A percentile compares a stretch with the other conserved stretches of the same genome.
These are phyloP conservation scores for Semotilus atromaculatus DNA, from an alignment of 2,797 vertebrate genomes.

Conservation along the genomic window DNA sequence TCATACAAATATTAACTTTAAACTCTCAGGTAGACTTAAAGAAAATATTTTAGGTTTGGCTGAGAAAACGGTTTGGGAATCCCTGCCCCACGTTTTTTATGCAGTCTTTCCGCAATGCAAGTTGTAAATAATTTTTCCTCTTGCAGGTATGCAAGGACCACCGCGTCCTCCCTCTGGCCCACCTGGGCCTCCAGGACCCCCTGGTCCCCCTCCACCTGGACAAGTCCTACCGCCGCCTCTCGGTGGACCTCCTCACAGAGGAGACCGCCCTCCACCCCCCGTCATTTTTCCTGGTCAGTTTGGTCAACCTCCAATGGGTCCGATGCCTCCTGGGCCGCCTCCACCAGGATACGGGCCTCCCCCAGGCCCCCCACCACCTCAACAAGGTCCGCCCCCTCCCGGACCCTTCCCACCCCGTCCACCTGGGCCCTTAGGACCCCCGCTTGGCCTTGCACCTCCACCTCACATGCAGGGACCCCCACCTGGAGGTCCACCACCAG, in stretches of 20 bases:
- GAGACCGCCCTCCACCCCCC: conserved; percentile 95
- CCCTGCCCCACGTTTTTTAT: not conserved
- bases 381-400: conserved; percentile 88
- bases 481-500: conserved; percentile 95
- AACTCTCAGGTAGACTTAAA: not conserved
- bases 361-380: conserved; percentile 91
- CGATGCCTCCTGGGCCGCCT: conserved; percentile 89
- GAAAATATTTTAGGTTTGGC: not conserved
- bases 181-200: conserved; percentile 91
- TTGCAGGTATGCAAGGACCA: conserved; percentile 83
- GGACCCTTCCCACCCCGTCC: conserved; percentile 95
- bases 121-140: not conserved
- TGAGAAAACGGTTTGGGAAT: not conserved
- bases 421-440: conserved; percentile 93
- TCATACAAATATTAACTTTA: not conserved
- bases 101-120: not conserved
- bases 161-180: conserved; percentile 95
- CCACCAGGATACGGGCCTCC: conserved; percentile 93
- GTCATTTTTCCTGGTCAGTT: conserved; percentile 98
- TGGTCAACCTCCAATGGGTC: conserved; percentile 92
- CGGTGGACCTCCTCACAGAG: conserved; percentile 92
- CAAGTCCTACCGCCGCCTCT: conserved; percentile 94
- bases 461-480: conserved; percentile 96
- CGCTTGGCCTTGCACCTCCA: conserved; percentile 93
- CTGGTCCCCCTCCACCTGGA: conserved; percentile 90